phyloP scores from a whole-genome alignment of 1,140 invertebrate genomes.

The Reticulitermes speratus region DNA sequence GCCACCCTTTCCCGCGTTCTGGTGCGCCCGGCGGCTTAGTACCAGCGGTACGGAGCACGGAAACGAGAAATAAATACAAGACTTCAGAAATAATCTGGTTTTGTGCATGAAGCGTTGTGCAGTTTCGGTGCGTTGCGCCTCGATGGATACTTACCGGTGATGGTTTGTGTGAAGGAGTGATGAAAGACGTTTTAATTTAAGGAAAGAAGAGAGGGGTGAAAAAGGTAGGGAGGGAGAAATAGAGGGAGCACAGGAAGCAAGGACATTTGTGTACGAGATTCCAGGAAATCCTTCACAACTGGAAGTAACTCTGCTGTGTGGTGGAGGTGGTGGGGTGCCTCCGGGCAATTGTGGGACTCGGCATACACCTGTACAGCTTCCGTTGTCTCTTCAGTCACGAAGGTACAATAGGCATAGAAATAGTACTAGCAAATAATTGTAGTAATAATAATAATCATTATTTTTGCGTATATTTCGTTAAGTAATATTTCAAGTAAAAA shows the following conservation, averaged over 20 bases:
- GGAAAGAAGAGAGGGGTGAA: background rate
- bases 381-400: background rate
- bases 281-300: background rate
- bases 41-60: no score
- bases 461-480: no score
- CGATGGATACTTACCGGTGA: background rate
- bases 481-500: no score
- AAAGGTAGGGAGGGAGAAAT: background rate
- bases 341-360: background rate
- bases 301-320: no score
- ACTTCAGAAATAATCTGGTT: no score
- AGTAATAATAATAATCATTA: background rate
- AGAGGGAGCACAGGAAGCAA: background rate
- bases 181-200: background rate
- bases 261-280: background rate
- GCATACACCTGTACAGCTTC: background rate
- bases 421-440: background rate
- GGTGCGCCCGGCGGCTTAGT: slow-evolving; percentile 35
- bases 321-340: no score
- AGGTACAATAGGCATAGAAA: background rate
- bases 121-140: background rate
- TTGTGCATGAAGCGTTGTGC: no score
- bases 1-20: slow-evolving; percentile 30
- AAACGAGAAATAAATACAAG: no score
- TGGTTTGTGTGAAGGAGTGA: background rate